Conservation (phyloP, 2,113 vertebrate species). For the zebrafish (Danio rerio) region DNA sequence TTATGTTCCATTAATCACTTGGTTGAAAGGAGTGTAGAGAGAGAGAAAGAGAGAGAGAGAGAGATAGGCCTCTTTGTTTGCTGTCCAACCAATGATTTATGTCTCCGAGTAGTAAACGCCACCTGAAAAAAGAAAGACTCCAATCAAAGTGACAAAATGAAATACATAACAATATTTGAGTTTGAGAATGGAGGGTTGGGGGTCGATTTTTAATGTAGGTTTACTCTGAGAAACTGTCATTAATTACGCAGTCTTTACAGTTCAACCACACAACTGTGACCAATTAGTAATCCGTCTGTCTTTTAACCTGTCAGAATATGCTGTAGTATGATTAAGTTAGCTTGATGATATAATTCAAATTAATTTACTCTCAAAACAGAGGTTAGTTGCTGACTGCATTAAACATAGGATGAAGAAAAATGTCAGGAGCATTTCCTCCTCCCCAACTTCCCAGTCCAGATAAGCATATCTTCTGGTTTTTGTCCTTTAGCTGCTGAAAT, state of each 20-base stretch:
- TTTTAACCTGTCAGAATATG: constrained; percentile 17
- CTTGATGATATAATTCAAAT: constrained; percentile 37
- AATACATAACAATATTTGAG: constrained; percentile 46
- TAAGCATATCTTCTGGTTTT: neutral
- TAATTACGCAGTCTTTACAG: constrained; percentile 57
- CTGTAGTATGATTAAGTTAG: constrained; percentile 8
- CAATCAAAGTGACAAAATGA: constrained; percentile 68
- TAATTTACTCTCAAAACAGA: constrained; percentile 23
- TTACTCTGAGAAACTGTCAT: constrained; percentile 47
- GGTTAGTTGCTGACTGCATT: neutral
- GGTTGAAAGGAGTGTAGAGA: constrained; percentile 63
- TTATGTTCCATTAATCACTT: constrained; percentile 74
- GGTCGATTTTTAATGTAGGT: constrained; percentile 40
- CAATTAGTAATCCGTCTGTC: constrained; percentile 61
- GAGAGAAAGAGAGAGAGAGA: constrained; percentile 39
- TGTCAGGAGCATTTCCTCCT: constrained; percentile 5
- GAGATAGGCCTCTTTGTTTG: constrained; percentile 69
- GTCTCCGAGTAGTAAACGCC: constrained; percentile 33
- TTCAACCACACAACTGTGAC: constrained; percentile 57
- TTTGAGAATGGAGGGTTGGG: constrained; percentile 40
- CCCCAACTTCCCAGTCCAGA: constrained; percentile 1
- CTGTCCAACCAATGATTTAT: constrained; percentile 63
- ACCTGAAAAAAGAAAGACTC: constrained; percentile 36
- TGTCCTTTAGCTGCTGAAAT: constrained; percentile 4
- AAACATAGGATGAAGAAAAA: neutral